These are phyloP conservation scores for Perca schrenkii DNA, from an alignment of 2,113 vertebrate genomes.

Conservation along the genomic window DNA sequence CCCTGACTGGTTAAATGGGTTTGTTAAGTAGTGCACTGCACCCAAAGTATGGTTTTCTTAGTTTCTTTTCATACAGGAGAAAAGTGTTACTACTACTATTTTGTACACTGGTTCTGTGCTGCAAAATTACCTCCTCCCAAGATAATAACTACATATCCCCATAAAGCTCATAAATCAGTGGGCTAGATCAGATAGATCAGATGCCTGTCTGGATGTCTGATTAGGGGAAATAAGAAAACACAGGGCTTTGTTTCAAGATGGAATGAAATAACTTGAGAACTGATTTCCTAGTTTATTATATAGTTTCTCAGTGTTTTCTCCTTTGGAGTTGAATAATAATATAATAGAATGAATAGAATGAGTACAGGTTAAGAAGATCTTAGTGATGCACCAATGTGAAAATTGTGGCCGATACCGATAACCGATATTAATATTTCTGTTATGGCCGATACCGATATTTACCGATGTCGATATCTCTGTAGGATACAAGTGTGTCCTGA, in stretches of 20 bases:
- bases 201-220: slow-evolving; percentile 38
- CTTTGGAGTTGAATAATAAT: not conserved
- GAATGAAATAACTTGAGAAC: not conserved
- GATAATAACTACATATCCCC: slow-evolving; percentile 32
- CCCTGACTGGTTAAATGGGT: not conserved
- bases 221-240: slow-evolving; percentile 28
- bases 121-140: slow-evolving; percentile 7
- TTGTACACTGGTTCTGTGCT: not conserved
- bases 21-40: not conserved
- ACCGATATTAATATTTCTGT: no score
- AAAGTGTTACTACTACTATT: not conserved
- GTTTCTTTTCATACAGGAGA: not conserved
- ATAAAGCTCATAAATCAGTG: slow-evolving; percentile 49
- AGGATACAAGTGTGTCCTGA: no score
- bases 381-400: no score
- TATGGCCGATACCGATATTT: no score
- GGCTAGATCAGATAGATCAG: slow-evolving; percentile 27
- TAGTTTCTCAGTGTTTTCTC: slow-evolving; percentile 8
- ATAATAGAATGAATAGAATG: not conserved
- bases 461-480: no score
- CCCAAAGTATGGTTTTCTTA: not conserved
- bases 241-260: slow-evolving; percentile 18
- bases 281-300: not conserved
- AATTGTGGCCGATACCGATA: no score
- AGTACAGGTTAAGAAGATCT: not conserved